phyloP scores from a whole-genome alignment of 2,113 vertebrate genomes.

The Mus musculus region DNA sequence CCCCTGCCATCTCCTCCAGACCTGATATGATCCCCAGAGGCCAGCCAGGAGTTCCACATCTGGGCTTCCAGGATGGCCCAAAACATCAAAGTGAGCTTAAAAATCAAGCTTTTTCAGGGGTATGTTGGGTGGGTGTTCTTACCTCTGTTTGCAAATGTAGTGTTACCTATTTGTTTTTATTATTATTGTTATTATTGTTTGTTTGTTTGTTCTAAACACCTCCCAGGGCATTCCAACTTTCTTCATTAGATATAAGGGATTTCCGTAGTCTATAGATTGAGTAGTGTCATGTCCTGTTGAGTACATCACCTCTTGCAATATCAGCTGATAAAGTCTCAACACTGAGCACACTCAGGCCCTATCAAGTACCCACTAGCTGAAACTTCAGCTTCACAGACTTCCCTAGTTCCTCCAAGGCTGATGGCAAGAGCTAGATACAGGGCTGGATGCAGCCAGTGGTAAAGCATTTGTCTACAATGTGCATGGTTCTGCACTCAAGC shows the following conservation, averaged over 20 bases:
- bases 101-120: not conserved
- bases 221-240: not conserved
- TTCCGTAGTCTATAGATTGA: not conserved
- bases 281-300: not conserved
- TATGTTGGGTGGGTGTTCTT: not conserved
- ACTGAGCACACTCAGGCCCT: not conserved
- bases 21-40: not conserved
- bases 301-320: not conserved
- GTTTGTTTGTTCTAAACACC: not conserved
- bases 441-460: not conserved
- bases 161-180: not conserved
- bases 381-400: not conserved
- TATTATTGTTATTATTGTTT: not conserved
- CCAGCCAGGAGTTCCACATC: not conserved
- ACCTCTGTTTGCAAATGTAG: not conserved
- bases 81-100: constrained; percentile 54
- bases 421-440: not conserved
- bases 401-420: not conserved
- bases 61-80: not conserved
- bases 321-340: too few relatives aligned
- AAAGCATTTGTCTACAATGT: not conserved
- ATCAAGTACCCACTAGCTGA: not conserved
- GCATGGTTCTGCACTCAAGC: not conserved
- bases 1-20: fast-evolving
- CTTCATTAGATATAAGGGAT: not conserved